These are phyloP conservation scores for Tenebrio molitor DNA, from an alignment of 1,140 invertebrate species.

Conservation along the genomic window DNA sequence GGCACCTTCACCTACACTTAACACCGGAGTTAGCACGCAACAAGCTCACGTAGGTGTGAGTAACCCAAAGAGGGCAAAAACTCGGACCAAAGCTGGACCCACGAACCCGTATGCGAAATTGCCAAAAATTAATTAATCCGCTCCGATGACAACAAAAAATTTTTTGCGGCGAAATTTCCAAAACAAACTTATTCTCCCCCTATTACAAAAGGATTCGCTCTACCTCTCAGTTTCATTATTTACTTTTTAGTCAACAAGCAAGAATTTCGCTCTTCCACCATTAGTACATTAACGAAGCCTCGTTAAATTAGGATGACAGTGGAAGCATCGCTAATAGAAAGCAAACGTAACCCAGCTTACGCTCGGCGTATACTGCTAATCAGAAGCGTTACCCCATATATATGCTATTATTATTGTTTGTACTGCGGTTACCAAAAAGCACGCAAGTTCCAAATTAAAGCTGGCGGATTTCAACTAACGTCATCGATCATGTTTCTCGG, in stretches of 20 bases:
- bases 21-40: neutral
- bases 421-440: slow-evolving; percentile 15
- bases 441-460: slow-evolving; percentile 26
- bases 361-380: slow-evolving; percentile 13
- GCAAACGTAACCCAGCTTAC: slow-evolving; percentile 21
- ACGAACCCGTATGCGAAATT: neutral
- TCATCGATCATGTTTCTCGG: slow-evolving; percentile 4
- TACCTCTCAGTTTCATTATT: neutral
- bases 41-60: neutral
- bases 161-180: neutral
- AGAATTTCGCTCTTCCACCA: neutral
- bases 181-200: slow-evolving; percentile 4
- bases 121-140: too few species aligned
- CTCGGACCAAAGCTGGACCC: neutral
- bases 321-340: slow-evolving; percentile 28
- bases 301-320: slow-evolving; percentile 27
- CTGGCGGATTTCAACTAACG: neutral
- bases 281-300: neutral
- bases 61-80: too few species aligned
- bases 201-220: neutral
- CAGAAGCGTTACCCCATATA: slow-evolving; percentile 15
- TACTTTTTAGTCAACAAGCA: slow-evolving; percentile 9
- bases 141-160: neutral
- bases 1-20: neutral
- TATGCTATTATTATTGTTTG: slow-evolving; percentile 20